Conservation (phyloP, 2,888 invertebrate genomes). For the Epicampocera succincta region DNA sequence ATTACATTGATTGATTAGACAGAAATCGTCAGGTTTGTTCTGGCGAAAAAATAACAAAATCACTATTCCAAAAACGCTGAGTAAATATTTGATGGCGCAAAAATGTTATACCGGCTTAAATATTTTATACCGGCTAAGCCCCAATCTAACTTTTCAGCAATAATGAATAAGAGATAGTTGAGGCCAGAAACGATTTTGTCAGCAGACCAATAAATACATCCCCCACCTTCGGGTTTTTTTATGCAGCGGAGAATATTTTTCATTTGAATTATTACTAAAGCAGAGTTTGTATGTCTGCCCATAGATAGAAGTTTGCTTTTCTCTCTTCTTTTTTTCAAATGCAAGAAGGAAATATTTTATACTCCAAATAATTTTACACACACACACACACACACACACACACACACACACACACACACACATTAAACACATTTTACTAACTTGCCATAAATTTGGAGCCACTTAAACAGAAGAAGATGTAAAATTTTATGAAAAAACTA, state of each 20-base stretch:
- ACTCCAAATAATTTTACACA: slow-evolving; percentile 47
- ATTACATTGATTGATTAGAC: too few relatives aligned
- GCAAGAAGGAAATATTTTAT: slow-evolving; percentile 5
- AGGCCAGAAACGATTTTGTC: neutral
- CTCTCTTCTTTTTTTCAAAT: slow-evolving; percentile 26
- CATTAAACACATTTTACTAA: slow-evolving; percentile 68
- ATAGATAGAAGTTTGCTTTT: slow-evolving; percentile 17
- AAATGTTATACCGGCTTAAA: too few relatives aligned
- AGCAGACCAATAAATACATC: neutral
- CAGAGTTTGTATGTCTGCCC: slow-evolving; percentile 18
- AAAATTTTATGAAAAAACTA: slow-evolving; percentile 25
- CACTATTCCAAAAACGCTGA: too few relatives aligned
- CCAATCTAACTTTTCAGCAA: too few relatives aligned
- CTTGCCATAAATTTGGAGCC: slow-evolving; percentile 67
- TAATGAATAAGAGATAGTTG: too few relatives aligned
- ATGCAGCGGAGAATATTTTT: slow-evolving; percentile 48
- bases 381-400: too few relatives aligned
- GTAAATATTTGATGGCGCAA: too few relatives aligned
- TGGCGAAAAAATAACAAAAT: too few relatives aligned
- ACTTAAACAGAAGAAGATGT: slow-evolving; percentile 62
- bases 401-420: too few relatives aligned
- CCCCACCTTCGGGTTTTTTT: neutral
- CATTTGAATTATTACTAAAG: slow-evolving; percentile 60
- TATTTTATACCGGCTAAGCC: too few relatives aligned
- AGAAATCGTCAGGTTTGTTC: too few relatives aligned